A percentile compares a stretch with the other conserved stretches of the same genome.
Evolutionary conservation across 2,797 vertebrate species (phyloP).

Genomic region (Lophius americanus): DNA sequence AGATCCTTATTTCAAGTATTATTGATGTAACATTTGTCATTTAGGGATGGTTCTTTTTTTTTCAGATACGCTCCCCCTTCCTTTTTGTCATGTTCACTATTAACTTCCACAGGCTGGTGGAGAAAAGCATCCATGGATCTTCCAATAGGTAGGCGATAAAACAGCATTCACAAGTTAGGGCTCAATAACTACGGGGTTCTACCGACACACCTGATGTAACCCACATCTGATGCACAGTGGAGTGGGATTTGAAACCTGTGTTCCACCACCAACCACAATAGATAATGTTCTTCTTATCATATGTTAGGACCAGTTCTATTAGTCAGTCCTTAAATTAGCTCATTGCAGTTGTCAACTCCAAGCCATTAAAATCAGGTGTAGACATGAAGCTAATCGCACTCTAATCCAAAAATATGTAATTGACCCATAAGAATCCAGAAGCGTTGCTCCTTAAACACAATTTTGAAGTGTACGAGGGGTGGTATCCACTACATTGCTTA

Average conservation of each 20-base stretch:
- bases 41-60: constrained; percentile 38
- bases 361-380: not conserved
- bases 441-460: too few relatives aligned
- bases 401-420: not conserved
- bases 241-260: constrained; percentile 14
- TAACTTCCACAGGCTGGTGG: constrained; percentile 88
- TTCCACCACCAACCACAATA: not conserved
- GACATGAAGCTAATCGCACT: not conserved
- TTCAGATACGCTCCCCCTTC: constrained; percentile 75
- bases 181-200: constrained; percentile 33
- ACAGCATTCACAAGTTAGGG: constrained; percentile 17
- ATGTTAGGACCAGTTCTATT: constrained; percentile 5
- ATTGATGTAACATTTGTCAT: not conserved
- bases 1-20: too few relatives aligned
- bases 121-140: constrained; percentile 87
- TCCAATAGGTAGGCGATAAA: constrained; percentile 75
- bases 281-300: not conserved
- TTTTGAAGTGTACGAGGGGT: too few relatives aligned
- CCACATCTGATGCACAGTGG: constrained; percentile 22
- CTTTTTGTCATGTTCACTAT: constrained; percentile 88
- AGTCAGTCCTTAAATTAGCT: not conserved
- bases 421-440: too few relatives aligned
- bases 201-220: constrained; percentile 27
- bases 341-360: constrained; percentile 8
- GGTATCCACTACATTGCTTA: too few relatives aligned